phyloP scores from a whole-genome alignment of 2,888 invertebrate genomes.

The Ennomos fuscantarius region DNA sequence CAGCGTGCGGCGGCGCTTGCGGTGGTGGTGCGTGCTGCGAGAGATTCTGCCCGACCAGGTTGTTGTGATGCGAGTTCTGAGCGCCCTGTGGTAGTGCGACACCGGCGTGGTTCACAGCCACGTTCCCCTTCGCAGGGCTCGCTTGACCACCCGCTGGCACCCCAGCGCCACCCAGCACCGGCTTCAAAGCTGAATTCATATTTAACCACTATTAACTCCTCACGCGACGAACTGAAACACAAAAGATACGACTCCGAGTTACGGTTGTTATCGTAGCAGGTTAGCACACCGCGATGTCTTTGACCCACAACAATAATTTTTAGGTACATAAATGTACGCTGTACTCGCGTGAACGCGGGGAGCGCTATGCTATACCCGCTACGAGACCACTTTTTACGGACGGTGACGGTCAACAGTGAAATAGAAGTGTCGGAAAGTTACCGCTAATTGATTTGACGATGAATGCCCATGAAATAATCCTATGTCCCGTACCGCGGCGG shows the following conservation, averaged over 20 bases:
- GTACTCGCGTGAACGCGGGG: conserved; percentile 73
- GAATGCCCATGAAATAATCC: conserved; percentile 69
- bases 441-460: conserved; percentile 65
- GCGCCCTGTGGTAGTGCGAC: conserved; percentile 74
- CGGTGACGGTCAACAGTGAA: conserved; percentile 50
- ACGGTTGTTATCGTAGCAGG: conserved; percentile 60
- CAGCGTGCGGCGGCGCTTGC: conserved; percentile 63
- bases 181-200: conserved; percentile 87
- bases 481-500: conserved; percentile 59
- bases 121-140: conserved; percentile 77
- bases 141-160: conserved; percentile 76
- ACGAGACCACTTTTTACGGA: conserved; percentile 58
- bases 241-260: conserved; percentile 50
- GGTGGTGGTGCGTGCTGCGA: conserved; percentile 69
- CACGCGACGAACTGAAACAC: conserved; percentile 73
- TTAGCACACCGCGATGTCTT: conserved; percentile 61
- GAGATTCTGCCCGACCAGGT: conserved; percentile 73
- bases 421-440: conserved; percentile 62
- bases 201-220: conserved; percentile 49
- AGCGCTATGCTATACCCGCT: conserved; percentile 50
- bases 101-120: conserved; percentile 73
- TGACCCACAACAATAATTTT: conserved; percentile 82
- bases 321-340: conserved; percentile 62
- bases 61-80: conserved; percentile 70
- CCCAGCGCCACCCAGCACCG: conserved; percentile 82